Conservation (phyloP, 2,797 vertebrate genomes). For the Epinephelus coioides region DNA sequence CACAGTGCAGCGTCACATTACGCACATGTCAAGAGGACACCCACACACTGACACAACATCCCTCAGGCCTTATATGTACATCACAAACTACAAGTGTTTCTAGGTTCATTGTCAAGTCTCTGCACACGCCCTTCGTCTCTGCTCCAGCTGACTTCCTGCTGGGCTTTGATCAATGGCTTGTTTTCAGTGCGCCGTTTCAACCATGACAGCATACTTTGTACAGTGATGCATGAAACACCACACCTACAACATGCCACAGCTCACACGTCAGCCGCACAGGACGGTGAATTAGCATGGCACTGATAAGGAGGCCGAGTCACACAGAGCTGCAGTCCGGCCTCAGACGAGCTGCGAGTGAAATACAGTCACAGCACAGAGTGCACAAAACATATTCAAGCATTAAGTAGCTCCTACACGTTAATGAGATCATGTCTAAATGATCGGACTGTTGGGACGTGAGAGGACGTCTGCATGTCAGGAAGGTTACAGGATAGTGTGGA, state of each 20-base stretch:
- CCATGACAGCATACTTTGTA: slow-evolving; percentile 24
- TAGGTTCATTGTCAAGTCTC: background rate
- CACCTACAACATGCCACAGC: slow-evolving; percentile 45
- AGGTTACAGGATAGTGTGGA: too few species aligned
- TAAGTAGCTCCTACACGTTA: too few species aligned
- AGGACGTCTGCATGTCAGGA: too few species aligned
- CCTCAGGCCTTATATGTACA: slow-evolving; percentile 1
- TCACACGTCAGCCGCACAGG: slow-evolving; percentile 21
- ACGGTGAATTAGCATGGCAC: slow-evolving; percentile 25
- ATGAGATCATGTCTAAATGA: too few species aligned
- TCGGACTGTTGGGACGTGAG: too few species aligned
- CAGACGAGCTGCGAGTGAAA: background rate
- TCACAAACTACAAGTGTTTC: background rate
- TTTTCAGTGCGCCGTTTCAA: background rate
- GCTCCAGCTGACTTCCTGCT: background rate
- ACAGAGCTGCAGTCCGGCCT: background rate
- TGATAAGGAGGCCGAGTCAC: slow-evolving; percentile 13
- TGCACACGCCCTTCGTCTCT: background rate
- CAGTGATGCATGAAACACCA: slow-evolving; percentile 6
- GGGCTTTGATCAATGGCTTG: background rate
- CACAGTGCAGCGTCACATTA: background rate
- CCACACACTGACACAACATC: slow-evolving; percentile 1
- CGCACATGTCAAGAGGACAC: background rate
- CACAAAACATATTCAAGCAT: too few species aligned
- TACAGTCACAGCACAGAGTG: background rate